Base-by-base conservation (phyloP, 2,797 vertebrate species). In the Limnodromus scolopaceus region DNA sequence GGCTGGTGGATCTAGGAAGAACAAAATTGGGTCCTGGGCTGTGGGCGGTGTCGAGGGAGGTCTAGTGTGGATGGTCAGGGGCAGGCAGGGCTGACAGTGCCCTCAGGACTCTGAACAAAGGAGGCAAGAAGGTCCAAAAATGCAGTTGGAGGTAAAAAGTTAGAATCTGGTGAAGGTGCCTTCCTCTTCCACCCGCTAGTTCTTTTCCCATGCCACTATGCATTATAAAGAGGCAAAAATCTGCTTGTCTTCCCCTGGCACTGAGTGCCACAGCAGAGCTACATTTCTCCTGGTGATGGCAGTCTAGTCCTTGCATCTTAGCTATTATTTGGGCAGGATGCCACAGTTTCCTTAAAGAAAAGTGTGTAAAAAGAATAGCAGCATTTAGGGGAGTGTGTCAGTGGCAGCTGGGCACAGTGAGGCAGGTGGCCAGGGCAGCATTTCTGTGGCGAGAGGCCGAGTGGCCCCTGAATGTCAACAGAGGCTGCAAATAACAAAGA, bases 161-260 rank as follows among this genome's bases (percentile, higher is more conserved):
- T 9, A 25, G 51, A 55, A 57, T 53, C 34, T 34, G 16, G 23
- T 18, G 43, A 63, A 79, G 46, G 2, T 8, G 6, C 4, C 6
- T 60, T n/a, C 14, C 8, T 83, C 11, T 41, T 69, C 25, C 10
- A 46, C 24, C 9, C 3, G 23, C 5, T 2, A 41, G 12, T 3
- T 45, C 36, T 49, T 53, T 34, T 36, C 23, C 48, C 7, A 4
- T 13, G 15, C 18, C 0, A 0, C 15, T 24, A 16, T 2, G 4
- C 6, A 9, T 57, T 32, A 11, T 24, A 74, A 58, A 66, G 38
- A 71, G 34, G 17, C 9, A 45, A 43, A 74, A 54, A 4, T 13
- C 16, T 41, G 11, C n/a, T 70, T 22, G 9, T 22, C 17, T 57
- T 57, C 9, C 24, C 9, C 6, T 1, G 5, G 11, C 3, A 19